Evolutionary conservation across 53 echinoderm and acorn worm species (phyloP).

Genomic region (Echinarachnius parma): DNA sequence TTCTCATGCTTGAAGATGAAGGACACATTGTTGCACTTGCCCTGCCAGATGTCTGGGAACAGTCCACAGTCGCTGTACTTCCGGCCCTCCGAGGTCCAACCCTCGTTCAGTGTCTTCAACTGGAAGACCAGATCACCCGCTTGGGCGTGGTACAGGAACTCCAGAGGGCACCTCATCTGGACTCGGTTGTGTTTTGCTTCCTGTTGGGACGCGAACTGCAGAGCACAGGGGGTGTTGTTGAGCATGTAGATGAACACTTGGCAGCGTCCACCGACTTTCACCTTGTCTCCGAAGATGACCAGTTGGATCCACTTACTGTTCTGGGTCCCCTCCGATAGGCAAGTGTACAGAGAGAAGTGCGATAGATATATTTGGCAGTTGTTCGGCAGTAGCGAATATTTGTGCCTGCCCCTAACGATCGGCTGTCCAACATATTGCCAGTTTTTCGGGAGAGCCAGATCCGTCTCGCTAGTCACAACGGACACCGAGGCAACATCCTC

Average conservation of each 20-base stretch:
- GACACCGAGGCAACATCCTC: constrained; percentile 51
- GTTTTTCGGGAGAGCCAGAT: constrained; percentile 65
- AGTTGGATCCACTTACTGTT: constrained; percentile 91
- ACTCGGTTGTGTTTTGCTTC: constrained; percentile 62
- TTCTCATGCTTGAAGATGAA: constrained; percentile 86
- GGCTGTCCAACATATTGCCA: constrained; percentile 46
- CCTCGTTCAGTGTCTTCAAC: constrained; percentile 63
- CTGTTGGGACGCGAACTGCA: constrained; percentile 84
- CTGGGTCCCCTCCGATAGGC: constrained; percentile 52
- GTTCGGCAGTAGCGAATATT: constrained; percentile 49
- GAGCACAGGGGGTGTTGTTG: constrained; percentile 92
- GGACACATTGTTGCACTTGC: constrained; percentile 70
- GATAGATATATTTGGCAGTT: constrained; percentile 76
- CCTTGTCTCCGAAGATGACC: constrained; percentile 68
- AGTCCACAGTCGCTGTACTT: constrained; percentile 57
- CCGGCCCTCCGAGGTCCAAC: constrained; percentile 60
- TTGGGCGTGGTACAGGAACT: constrained; percentile 66
- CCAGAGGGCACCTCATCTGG: constrained; percentile 59
- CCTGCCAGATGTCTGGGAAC: constrained; percentile 84
- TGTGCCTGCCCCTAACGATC: constrained; percentile 28
- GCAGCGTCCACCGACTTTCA: constrained; percentile 50
- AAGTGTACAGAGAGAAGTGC: constrained; percentile 88
- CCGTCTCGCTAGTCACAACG: constrained; percentile 78
- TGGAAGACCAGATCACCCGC: constrained; percentile 58
- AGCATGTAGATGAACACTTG: constrained; percentile 80